Conservation (phyloP, 2,888 invertebrate genomes). For the Apotomis turbidana region DNA sequence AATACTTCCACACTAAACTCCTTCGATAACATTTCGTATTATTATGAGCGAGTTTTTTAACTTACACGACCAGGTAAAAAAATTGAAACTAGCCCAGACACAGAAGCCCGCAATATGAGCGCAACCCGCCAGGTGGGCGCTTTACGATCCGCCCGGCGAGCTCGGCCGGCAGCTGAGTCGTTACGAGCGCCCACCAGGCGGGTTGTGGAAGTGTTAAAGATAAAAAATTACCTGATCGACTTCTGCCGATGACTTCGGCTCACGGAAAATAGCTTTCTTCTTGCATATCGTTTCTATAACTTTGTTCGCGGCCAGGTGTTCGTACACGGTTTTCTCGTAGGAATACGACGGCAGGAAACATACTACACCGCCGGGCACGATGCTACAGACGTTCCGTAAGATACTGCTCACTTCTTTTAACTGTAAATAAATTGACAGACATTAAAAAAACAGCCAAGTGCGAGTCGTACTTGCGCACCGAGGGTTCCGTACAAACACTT, state of each 20-base stretch:
- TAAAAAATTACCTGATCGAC: slow-evolving; percentile 87
- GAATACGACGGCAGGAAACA: slow-evolving; percentile 97
- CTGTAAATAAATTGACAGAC: slow-evolving; percentile 71
- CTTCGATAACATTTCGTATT: no score
- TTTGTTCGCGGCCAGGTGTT: slow-evolving; percentile 85
- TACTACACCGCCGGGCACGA: slow-evolving; percentile 95
- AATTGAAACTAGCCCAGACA: no score
- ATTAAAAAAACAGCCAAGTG: not conserved
- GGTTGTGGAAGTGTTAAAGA: not conserved
- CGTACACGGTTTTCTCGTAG: slow-evolving; percentile 89
- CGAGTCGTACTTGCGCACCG: no score
- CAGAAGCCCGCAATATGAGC: no score
- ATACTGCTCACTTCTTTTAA: slow-evolving; percentile 90
- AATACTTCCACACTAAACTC: no score
- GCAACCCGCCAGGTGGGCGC: no score
- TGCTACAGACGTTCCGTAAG: slow-evolving; percentile 89
- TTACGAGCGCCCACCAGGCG: no score
- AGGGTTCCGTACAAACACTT: no score
- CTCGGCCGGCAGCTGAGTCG: no score
- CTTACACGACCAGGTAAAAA: no score
- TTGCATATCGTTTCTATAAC: slow-evolving; percentile 85
- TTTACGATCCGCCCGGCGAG: no score
- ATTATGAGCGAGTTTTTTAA: no score
- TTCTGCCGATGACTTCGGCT: slow-evolving; percentile 87
- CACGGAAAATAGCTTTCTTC: slow-evolving; percentile 91